These are phyloP conservation scores for Poeciliopsis prolifica DNA, from an alignment of 2,113 vertebrate genomes.

Conservation along the genomic window DNA sequence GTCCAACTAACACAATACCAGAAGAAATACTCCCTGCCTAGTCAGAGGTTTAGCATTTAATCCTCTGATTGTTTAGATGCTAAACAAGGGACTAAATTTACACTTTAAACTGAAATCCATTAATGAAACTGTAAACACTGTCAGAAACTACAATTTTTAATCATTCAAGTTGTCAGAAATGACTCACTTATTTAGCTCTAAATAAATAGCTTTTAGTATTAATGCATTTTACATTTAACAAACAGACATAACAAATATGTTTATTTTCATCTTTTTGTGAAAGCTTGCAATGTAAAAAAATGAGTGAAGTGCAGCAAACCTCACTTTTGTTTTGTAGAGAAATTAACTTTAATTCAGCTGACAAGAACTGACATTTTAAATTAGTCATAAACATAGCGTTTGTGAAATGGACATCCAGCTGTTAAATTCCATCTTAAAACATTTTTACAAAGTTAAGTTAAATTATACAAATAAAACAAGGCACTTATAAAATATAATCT, in stretches of 20 bases:
- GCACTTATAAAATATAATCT: constrained; percentile 14
- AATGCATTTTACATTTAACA: not conserved
- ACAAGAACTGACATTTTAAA: not conserved
- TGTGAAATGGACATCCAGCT: not conserved
- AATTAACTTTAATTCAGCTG: not conserved
- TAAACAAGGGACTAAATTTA: not conserved
- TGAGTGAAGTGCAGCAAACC: not conserved
- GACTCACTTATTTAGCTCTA: not conserved
- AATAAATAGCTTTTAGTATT: not conserved
- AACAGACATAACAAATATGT: not conserved
- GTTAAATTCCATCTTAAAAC: not conserved
- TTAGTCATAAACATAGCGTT: not conserved
- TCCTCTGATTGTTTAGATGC: not conserved
- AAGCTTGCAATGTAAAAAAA: not conserved
- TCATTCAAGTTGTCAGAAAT: not conserved
- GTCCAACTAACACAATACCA: not conserved
- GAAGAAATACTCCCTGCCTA: not conserved
- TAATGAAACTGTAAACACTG: constrained; percentile 13
- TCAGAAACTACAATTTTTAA: not conserved
- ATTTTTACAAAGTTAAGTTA: not conserved
- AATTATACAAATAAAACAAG: constrained; percentile 5
- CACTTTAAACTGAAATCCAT: not conserved
- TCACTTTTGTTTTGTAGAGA: not conserved
- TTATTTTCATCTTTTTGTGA: not conserved
- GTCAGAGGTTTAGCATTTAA: too few species aligned